Base-by-base conservation (phyloP, 2,113 vertebrate species). In the Etheostoma cragini region DNA sequence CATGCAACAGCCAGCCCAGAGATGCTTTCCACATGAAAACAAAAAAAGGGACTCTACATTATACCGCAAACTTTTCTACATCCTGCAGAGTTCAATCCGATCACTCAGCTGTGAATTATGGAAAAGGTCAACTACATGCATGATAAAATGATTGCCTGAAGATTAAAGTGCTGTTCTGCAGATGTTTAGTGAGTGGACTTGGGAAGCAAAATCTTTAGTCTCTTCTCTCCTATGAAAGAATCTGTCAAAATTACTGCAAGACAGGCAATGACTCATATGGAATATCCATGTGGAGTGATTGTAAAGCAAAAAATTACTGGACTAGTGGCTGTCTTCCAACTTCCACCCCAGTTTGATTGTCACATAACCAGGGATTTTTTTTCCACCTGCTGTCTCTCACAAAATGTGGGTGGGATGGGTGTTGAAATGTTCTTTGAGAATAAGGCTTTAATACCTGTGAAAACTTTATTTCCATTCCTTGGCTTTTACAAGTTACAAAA, bases 51-150 rank as follows among this genome's bases (percentile, higher is more conserved):
- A 62, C 33, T 58, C 4, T 19, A 67, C 38, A 65, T 70, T 11
- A 12, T n/a, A 14, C 16, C 0, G 12, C 50, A 77, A 88, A 75
- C 54, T 85, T 86, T 81, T 81, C 61, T 52, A 45, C 45, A 79
- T 53, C 42, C 57, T 63, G 58, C 52, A 52, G 76, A 87, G 47
- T 74, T 70, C 6, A 22, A 79, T 80, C 38, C 17, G 50, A 72
- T 78, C 62, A 61, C 42, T 73, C 78, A 73, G 78, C 73, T 72
- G 70, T 65, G 82, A 83, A 78, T 80, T 69, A 78, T 68, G 65
- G 26, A 47, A 68, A 68, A 63, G 56, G 33, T 75, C 46, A 47
- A 67, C 73, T 35, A 50, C 62, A 72, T 62, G 73, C 57, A 54
- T 65, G 74, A 76, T 72, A 57, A 70, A 83, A 73, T 83, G 65